Evolutionary conservation across 2,888 invertebrate species (phyloP), one percentile per base, ranked within the genome.

Genomic region (Trileptium ribeirensis): DNA sequence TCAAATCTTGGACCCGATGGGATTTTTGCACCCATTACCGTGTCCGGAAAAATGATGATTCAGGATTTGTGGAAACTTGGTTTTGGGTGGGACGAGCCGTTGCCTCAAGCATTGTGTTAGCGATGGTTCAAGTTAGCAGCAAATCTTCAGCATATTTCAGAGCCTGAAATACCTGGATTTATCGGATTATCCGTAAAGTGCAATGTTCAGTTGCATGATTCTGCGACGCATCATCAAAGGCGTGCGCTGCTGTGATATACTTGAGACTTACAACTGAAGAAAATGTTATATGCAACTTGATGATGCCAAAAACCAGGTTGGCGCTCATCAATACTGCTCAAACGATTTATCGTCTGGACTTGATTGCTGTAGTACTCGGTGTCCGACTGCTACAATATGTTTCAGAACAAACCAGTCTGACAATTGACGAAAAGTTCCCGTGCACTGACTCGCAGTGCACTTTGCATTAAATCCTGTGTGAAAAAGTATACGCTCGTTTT

Each of bases 371-470:
- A 86, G 1, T 82, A 37, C 19, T 82, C 2, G 31, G 29, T 51
- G 83, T 82, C n/a, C 74, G 82, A 24, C 34, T 79, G 74, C 31
- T 84, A 64, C 19, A 1, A 1, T 83, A 79, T 82, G 82, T 82
- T 2, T 40, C 51, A 29, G 40, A 29, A 1, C 85, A 84, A 39
- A 67, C 86, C 0, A 79, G 83, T 64, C 83, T 83, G 3, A 82
- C 82, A 29, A 80, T 83, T 2, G 75, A 77, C 0, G 15, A 70
- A 24, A 78, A 79, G 0, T 75, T 33, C 34, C 82, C 75, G 78
- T 86, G 82, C 82, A 81, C 83, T 15, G 85, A 84, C 79, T 84
- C 82, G 0, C 78, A 78, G 2, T 83, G 84, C 19, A 82, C 79
- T 19, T 79, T 86, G 2, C 81, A 83, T 34, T 86, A 85, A 84